A percentile compares a stretch with the other conserved stretches of the same genome.
Conservation (phyloP, 2,113 vertebrate genomes). For the Pleuronectes platessa region DNA sequence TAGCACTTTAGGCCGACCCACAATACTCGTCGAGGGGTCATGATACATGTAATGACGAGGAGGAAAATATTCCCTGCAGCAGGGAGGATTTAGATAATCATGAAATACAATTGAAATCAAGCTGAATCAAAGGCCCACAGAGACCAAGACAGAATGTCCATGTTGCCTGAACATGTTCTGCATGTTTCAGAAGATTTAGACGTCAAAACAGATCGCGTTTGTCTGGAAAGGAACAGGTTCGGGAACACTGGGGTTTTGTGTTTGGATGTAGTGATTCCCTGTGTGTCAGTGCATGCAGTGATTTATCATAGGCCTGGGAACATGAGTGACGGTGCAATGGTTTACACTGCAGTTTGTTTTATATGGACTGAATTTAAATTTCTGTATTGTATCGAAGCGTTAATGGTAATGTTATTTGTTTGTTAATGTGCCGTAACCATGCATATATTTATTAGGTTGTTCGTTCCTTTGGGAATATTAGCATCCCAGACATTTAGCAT, state of each 20-base stretch:
- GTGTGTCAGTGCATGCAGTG: conserved; percentile 57
- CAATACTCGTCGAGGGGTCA: conserved; percentile 3
- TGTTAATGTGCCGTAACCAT: conserved; percentile 49
- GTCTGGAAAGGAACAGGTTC: conserved; percentile 6
- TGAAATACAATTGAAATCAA: conserved; percentile 34
- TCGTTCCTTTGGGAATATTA: not conserved
- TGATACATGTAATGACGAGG: not conserved
- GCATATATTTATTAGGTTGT: conserved; percentile 29
- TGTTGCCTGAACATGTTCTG: conserved; percentile 32
- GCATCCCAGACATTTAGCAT: conserved; percentile 20
- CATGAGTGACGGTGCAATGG: conserved; percentile 53
- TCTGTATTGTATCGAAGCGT: conserved; percentile 27
- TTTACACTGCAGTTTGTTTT: conserved; percentile 57
- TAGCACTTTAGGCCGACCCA: conserved; percentile 51
- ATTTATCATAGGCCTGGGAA: conserved; percentile 49
- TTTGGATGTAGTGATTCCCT: conserved; percentile 41
- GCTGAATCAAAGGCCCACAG: not conserved
- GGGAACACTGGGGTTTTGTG: not conserved
- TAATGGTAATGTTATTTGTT: conserved; percentile 52
- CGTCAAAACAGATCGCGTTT: not conserved
- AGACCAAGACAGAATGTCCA: not conserved
- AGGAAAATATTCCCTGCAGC: conserved; percentile 17
- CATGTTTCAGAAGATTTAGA: conserved; percentile 45
- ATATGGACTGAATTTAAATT: conserved; percentile 51
- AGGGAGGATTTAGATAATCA: not conserved